phyloP scores from a whole-genome alignment of 37 sponge, comb jelly and placozoan species.

The Axinella damicornis region DNA sequence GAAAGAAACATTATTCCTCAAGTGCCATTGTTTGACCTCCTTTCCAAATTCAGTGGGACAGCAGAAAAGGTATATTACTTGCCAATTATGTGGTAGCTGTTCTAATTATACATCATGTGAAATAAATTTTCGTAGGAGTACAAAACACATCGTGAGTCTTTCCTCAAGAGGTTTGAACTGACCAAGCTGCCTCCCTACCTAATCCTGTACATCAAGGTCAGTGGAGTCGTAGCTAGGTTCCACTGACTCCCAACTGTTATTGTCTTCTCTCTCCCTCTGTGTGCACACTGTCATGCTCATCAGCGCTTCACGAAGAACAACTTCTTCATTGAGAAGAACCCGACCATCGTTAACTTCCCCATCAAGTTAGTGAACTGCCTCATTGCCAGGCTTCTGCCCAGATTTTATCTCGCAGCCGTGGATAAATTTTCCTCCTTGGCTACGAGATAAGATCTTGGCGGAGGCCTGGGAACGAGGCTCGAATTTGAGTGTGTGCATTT shows the following conservation, averaged over 20 bases:
- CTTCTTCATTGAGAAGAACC: slow-evolving; percentile 98
- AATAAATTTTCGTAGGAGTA: slow-evolving; percentile 74
- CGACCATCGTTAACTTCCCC: slow-evolving; percentile 99
- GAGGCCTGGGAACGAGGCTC: too few species aligned
- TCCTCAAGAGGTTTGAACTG: slow-evolving; percentile 89
- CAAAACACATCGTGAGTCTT: slow-evolving; percentile 89
- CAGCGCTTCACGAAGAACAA: slow-evolving; percentile 97
- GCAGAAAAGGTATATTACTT: slow-evolving; percentile 68
- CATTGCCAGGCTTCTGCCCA: too few species aligned
- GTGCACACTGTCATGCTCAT: too few species aligned
- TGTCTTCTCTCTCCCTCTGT: background rate
- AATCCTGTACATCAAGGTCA: slow-evolving; percentile 90
- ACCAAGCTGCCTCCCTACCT: slow-evolving; percentile 94
- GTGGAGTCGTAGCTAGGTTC: background rate
- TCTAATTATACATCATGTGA: background rate
- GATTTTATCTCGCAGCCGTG: too few species aligned
- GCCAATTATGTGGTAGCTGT: background rate
- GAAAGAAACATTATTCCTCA: slow-evolving; percentile 98
- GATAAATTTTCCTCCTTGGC: too few species aligned
- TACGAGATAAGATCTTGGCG: too few species aligned
- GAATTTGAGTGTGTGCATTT: too few species aligned
- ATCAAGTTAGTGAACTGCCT: slow-evolving; percentile 74
- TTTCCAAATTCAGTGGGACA: slow-evolving; percentile 87
- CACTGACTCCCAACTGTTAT: background rate
- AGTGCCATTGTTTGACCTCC: slow-evolving; percentile 88